Conservation (phyloP, 1,140 invertebrate species). For the Lanistes nyassanus region DNA sequence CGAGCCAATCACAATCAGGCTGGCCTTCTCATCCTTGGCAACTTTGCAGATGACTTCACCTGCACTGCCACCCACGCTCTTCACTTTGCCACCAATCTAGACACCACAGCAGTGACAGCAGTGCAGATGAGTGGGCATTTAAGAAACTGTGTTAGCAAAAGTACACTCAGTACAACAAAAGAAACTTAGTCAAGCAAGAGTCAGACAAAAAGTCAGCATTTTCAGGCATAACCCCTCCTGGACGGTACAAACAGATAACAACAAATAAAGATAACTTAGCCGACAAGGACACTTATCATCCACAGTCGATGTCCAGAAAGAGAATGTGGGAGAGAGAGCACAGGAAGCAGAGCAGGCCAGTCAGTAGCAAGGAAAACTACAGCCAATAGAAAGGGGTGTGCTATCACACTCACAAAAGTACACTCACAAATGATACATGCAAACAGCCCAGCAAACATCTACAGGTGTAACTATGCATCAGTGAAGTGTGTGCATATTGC, state of each 20-base stretch:
- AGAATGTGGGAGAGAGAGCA: neutral
- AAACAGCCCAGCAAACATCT: too few relatives aligned
- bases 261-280: neutral
- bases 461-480: too few relatives aligned
- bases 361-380: too few relatives aligned
- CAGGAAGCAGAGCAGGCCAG: neutral
- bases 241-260: neutral
- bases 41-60: conserved; percentile 57
- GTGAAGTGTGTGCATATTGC: too few relatives aligned
- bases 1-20: conserved; percentile 59
- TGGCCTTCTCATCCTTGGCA: conserved; percentile 55
- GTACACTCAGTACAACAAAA: too few relatives aligned
- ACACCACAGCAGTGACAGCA: conserved; percentile 23
- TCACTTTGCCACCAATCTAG: conserved; percentile 61
- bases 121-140: neutral
- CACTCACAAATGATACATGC: too few relatives aligned
- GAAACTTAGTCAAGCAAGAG: too few relatives aligned
- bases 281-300: too few relatives aligned
- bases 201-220: too few relatives aligned
- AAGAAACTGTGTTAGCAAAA: neutral
- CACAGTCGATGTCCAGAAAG: too few relatives aligned
- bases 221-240: neutral
- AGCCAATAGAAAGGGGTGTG: too few relatives aligned
- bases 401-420: too few relatives aligned
- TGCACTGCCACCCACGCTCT: conserved; percentile 55